Percentiles rank a stretch among this genome's conserved stretches.
These are phyloP conservation scores for Varecia variegata DNA, from an alignment of 2,797 vertebrate species.

Conservation along the genomic window DNA sequence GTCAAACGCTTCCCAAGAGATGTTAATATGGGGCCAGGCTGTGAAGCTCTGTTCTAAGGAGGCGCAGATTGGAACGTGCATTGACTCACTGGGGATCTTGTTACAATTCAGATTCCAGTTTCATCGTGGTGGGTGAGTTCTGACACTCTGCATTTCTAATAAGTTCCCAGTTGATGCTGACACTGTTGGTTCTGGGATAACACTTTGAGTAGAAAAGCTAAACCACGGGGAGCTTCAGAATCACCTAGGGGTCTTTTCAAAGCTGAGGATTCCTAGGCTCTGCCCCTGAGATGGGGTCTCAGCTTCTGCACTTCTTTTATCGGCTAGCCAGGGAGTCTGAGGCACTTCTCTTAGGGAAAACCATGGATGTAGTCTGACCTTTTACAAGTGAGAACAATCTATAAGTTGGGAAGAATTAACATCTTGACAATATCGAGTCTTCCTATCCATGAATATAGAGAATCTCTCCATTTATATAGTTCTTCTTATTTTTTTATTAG, in stretches of 20 bases:
- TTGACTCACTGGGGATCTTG: not conserved
- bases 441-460: not conserved
- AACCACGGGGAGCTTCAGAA: not conserved
- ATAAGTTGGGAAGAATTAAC: not conserved
- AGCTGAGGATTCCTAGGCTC: not conserved
- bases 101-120: conserved; percentile 37
- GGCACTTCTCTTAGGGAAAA: not conserved
- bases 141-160: conserved; percentile 26
- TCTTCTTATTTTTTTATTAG: not conserved
- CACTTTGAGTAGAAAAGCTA: not conserved
- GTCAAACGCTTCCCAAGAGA: conserved; percentile 29
- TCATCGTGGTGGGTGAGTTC: not conserved
- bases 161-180: not conserved
- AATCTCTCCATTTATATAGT: too few species aligned
- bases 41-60: not conserved
- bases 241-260: not conserved
- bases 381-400: not conserved
- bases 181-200: not conserved
- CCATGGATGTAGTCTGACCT: not conserved
- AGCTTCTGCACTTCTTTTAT: not conserved
- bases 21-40: not conserved
- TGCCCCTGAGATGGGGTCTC: not conserved
- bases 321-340: not conserved
- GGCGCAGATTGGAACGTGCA: not conserved
- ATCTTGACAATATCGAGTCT: not conserved